phyloP scores from a whole-genome alignment of 1,140 invertebrate species.

The Aphidius ervi region DNA sequence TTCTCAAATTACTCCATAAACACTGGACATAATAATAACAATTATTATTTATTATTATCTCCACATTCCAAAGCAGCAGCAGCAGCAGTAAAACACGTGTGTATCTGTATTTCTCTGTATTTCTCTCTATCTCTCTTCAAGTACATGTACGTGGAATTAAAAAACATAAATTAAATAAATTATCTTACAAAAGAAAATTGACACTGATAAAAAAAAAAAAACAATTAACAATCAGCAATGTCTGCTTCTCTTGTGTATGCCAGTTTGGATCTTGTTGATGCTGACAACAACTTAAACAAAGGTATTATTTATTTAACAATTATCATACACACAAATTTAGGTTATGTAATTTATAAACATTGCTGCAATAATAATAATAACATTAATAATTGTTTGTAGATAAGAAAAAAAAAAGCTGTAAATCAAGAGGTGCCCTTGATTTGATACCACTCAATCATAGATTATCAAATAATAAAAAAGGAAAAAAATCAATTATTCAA shows the following conservation, averaged over 20 bases:
- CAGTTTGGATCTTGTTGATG: conserved; percentile 40
- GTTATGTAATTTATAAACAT: background rate
- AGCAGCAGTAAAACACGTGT: too few relatives aligned
- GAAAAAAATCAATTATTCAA: conserved; percentile 31
- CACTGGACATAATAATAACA: too few relatives aligned
- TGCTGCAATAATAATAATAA: too few relatives aligned
- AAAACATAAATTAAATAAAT: too few relatives aligned
- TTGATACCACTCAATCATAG: conserved; percentile 39
- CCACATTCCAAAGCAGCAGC: too few relatives aligned
- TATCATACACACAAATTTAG: conserved; percentile 8
- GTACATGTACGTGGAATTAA: too few relatives aligned
- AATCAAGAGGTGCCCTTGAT: conserved; percentile 31
- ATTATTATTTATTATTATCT: background rate
- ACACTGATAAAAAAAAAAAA: too few relatives aligned
- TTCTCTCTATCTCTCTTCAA: too few relatives aligned
- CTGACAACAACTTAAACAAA: conserved; percentile 28
- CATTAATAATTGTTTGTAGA: background rate
- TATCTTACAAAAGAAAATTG: too few relatives aligned
- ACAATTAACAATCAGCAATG: conserved; percentile 30
- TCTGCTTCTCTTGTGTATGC: conserved; percentile 41
- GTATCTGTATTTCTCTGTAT: too few relatives aligned
- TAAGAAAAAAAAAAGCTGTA: conserved; percentile 31
- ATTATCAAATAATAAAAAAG: conserved; percentile 25
- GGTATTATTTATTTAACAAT: conserved; percentile 23
- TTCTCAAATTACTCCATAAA: too few relatives aligned